Evolutionary conservation across 2,888 invertebrate genomes (phyloP).

Genomic region (Habrosyne pyritoides): DNA sequence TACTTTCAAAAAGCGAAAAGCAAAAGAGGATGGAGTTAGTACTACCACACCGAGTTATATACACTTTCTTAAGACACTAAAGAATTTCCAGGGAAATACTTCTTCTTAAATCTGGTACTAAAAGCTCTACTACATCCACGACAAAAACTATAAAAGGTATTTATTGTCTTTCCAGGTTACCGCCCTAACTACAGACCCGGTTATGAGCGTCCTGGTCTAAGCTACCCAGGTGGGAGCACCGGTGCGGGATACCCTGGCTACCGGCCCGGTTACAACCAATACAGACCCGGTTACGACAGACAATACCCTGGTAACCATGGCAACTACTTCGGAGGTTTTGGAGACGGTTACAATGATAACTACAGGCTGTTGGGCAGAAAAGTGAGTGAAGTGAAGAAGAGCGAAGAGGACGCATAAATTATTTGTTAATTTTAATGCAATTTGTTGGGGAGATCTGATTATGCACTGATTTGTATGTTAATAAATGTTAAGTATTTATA

Average conservation of each 20-base stretch:
- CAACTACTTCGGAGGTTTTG: slow-evolving; percentile 61
- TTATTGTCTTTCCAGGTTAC: slow-evolving; percentile 44
- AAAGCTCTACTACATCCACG: no score
- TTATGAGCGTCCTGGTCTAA: slow-evolving; percentile 32
- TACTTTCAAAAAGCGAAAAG: no score
- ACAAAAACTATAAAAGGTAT: slow-evolving; percentile 15
- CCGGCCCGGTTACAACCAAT: slow-evolving; percentile 39
- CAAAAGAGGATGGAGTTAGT: no score
- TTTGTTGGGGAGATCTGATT: slow-evolving; percentile 5
- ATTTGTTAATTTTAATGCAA: slow-evolving; percentile 6
- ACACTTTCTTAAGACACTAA: no score
- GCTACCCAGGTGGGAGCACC: slow-evolving; percentile 31
- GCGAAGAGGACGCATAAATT: slow-evolving; percentile 38
- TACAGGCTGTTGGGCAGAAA: slow-evolving; percentile 61
- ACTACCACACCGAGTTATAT: no score
- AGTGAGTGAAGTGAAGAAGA: slow-evolving; percentile 56
- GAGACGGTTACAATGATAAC: slow-evolving; percentile 60
- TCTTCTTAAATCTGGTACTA: no score
- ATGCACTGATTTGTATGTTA: background rate
- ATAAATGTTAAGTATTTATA: slow-evolving; percentile 2
- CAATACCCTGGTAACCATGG: slow-evolving; percentile 49
- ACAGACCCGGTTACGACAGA: slow-evolving; percentile 36
- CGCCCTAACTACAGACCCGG: slow-evolving; percentile 52
- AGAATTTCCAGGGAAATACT: no score
- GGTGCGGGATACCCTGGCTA: slow-evolving; percentile 38